A percentile compares a stretch with the other conserved stretches of the same genome.
These are phyloP conservation scores for Nibea albiflora DNA, from an alignment of 2,113 vertebrate genomes.

Conservation along the genomic window DNA sequence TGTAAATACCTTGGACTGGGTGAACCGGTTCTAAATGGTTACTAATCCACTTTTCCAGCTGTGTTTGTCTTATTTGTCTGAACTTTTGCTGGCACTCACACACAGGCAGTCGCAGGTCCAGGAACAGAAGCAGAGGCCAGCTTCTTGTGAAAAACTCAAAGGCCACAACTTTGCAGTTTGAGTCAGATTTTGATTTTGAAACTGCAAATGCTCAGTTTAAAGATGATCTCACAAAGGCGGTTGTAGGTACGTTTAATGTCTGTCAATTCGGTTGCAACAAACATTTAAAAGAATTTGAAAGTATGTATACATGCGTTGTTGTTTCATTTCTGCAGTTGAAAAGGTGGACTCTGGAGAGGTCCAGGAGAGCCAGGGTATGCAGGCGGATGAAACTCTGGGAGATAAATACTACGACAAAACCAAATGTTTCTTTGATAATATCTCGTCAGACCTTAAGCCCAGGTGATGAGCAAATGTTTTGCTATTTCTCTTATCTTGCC, in stretches of 20 bases:
- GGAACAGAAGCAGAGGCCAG: constrained; percentile 93
- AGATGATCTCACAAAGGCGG: constrained; percentile 92
- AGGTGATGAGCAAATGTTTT: constrained; percentile 79
- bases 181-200: constrained; percentile 98
- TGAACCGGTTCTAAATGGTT: background rate
- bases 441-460: constrained; percentile 94
- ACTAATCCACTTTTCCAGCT: background rate
- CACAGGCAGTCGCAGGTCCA: constrained; percentile 90
- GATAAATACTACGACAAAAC: constrained; percentile 96
- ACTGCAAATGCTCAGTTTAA: constrained; percentile 97
- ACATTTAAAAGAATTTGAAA: fast-evolving
- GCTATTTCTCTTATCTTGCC: background rate
- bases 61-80: background rate
- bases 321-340: constrained; percentile 69
- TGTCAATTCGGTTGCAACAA: background rate
- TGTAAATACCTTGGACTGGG: background rate
- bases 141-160: constrained; percentile 89
- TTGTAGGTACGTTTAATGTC: constrained; percentile 83
- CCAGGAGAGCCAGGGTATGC: constrained; percentile 73
- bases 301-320: fast-evolving
- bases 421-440: constrained; percentile 98
- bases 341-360: constrained; percentile 86
- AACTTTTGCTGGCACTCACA: background rate
- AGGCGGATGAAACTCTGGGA: constrained; percentile 84
- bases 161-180: constrained; percentile 92